A percentile compares a stretch with the other conserved stretches of the same genome.
These are phyloP conservation scores for Danionella dracula DNA, from an alignment of 2,797 vertebrate genomes.

Conservation along the genomic window DNA sequence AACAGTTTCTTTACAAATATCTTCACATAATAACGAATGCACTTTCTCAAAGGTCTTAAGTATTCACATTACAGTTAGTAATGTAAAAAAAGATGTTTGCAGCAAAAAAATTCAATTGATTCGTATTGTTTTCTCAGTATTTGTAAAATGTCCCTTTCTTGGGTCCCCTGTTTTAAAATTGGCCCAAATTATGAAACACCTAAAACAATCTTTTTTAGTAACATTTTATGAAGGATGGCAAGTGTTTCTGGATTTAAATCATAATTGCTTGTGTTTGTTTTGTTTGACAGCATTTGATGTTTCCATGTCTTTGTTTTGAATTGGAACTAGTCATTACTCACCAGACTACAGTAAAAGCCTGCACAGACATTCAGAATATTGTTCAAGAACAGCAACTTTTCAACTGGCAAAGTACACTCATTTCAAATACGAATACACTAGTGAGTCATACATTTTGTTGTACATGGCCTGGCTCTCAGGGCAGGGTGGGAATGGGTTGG, in stretches of 20 bases:
- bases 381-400: neutral
- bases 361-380: constrained; percentile 53
- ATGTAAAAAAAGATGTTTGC: too few relatives aligned
- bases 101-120: too few relatives aligned
- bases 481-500: constrained; percentile 49
- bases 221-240: neutral
- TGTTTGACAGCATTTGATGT: constrained; percentile 30
- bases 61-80: too few relatives aligned
- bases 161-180: too few relatives aligned
- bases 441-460: constrained; percentile 14
- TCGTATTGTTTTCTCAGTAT: too few relatives aligned
- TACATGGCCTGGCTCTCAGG: constrained; percentile 53
- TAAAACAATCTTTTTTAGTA: too few relatives aligned
- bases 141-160: too few relatives aligned
- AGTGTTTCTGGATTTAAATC: constrained; percentile 37
- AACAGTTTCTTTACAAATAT: too few relatives aligned
- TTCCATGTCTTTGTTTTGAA: constrained; percentile 54
- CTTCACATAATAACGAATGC: too few relatives aligned
- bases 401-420: neutral
- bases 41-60: too few relatives aligned
- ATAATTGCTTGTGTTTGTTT: constrained; percentile 32
- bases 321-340: constrained; percentile 62
- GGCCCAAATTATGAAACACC: too few relatives aligned
- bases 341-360: constrained; percentile 68
- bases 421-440: constrained; percentile 18